Evolutionary conservation across 2,797 vertebrate species (phyloP).

Genomic region (Fundulus diaphanus): DNA sequence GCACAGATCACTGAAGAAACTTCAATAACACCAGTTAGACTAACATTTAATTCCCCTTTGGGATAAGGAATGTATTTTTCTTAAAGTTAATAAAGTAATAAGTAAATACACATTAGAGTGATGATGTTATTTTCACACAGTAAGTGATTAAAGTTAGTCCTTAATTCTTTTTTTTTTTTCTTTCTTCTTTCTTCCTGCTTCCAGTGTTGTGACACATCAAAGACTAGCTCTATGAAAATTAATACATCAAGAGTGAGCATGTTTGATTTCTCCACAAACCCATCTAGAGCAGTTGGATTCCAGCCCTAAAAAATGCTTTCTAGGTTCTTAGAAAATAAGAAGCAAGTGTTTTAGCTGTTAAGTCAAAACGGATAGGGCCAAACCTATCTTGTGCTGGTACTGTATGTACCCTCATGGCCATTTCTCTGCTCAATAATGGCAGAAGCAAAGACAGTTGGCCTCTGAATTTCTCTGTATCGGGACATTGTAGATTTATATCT

Average conservation of each 20-base stretch:
- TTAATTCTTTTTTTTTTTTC: too few species aligned
- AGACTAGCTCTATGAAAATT: not conserved
- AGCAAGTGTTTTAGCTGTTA: not conserved
- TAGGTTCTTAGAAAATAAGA: not conserved
- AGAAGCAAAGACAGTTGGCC: not conserved
- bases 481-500: constrained; percentile 6
- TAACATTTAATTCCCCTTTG: too few species aligned
- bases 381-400: not conserved
- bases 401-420: not conserved
- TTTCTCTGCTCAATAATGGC: not conserved
- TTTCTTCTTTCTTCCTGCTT: too few species aligned
- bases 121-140: too few species aligned
- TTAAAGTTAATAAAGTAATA: too few species aligned
- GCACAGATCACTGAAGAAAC: too few species aligned
- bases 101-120: too few species aligned
- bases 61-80: too few species aligned
- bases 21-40: too few species aligned
- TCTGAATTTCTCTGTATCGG: not conserved
- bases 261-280: not conserved
- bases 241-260: not conserved
- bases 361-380: not conserved
- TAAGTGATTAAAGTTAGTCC: too few species aligned
- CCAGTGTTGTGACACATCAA: not conserved
- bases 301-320: not conserved
- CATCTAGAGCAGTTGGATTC: not conserved